Percentiles rank a stretch among this genome's conserved stretches.
Evolutionary conservation across 2,888 invertebrate genomes (phyloP).

Genomic region (Taphrorychus bicolor): DNA sequence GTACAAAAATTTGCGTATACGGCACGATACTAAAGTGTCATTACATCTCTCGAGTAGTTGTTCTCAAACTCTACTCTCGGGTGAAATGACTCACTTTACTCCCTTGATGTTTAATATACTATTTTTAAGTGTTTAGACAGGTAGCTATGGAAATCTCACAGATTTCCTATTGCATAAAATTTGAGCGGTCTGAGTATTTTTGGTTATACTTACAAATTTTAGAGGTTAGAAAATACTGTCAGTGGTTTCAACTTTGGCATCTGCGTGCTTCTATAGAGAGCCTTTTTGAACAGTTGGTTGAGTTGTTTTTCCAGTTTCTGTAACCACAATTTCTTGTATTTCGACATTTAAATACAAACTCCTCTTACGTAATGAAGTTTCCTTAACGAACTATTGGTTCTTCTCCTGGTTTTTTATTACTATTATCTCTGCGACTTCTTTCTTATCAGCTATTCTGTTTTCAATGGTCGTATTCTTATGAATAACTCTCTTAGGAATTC

Average conservation of each 20-base stretch:
- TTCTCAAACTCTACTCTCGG: no score
- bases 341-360: constrained; percentile 44
- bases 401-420: constrained; percentile 47
- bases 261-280: constrained; percentile 56
- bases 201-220: no score
- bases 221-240: constrained; percentile 51
- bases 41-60: no score
- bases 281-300: constrained; percentile 53
- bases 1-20: no score
- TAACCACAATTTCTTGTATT: constrained; percentile 56
- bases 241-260: constrained; percentile 58
- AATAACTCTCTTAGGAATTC: constrained; percentile 47
- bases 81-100: no score
- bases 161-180: no score
- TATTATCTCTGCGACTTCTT: constrained; percentile 53
- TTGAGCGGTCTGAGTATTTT: no score
- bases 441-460: constrained; percentile 53
- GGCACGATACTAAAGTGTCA: no score
- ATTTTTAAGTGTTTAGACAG: no score
- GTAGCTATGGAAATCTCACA: no score
- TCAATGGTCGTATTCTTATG: constrained; percentile 58
- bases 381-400: constrained; percentile 26
- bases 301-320: constrained; percentile 42
- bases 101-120: no score
- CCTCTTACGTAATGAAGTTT: constrained; percentile 44